Conservation (phyloP, 2,113 vertebrate species). For the Gymnorhina tibicen region DNA sequence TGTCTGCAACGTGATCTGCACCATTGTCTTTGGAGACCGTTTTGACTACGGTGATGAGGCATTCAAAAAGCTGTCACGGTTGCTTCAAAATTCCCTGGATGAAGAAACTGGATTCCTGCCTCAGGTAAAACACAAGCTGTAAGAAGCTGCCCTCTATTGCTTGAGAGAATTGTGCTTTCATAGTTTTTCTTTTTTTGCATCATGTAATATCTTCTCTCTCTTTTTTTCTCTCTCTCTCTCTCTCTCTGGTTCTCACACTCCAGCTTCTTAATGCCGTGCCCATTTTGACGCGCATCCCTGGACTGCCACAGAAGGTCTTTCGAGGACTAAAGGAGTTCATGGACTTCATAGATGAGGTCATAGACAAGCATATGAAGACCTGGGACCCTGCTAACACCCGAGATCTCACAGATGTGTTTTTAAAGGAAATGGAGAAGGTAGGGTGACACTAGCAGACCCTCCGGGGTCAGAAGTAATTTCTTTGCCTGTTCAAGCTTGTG, state of each 20-base stretch:
- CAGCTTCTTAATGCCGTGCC: slow-evolving; percentile 60
- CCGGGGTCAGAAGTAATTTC: background rate
- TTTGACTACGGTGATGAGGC: slow-evolving; percentile 58
- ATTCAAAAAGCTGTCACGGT: slow-evolving; percentile 11
- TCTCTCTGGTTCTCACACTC: background rate
- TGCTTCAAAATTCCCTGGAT: background rate
- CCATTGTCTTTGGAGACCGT: slow-evolving; percentile 35
- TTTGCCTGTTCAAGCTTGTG: background rate
- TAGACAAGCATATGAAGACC: slow-evolving; percentile 24
- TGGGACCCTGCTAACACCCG: background rate
- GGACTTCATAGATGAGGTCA: background rate
- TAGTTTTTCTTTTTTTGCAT: background rate
- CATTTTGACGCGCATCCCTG: slow-evolving; percentile 32
- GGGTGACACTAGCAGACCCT: background rate
- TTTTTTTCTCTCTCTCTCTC: background rate
- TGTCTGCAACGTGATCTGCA: slow-evolving; percentile 63
- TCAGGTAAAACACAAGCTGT: slow-evolving; percentile 42
- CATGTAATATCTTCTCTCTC: background rate
- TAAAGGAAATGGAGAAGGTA: slow-evolving; percentile 72
- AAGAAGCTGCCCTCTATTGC: background rate
- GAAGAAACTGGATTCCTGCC: background rate
- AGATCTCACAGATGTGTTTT: slow-evolving; percentile 66
- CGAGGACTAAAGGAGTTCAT: background rate
- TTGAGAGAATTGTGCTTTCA: background rate
- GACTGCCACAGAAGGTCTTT: slow-evolving; percentile 29